These are phyloP conservation scores for Pygmarrhopalites habei DNA, from an alignment of 1,140 invertebrate species.

Conservation along the genomic window DNA sequence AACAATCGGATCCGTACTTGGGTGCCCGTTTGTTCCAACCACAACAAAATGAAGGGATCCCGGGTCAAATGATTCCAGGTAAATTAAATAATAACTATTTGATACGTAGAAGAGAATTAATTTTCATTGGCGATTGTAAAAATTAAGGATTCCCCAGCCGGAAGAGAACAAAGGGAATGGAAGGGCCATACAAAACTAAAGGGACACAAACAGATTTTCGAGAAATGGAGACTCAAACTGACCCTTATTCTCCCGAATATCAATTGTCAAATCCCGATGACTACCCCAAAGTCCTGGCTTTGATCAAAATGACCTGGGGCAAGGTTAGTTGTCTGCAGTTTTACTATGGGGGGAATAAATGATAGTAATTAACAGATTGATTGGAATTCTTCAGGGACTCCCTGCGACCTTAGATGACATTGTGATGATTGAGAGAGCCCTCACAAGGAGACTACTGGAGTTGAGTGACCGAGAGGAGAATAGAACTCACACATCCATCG, in stretches of 20 bases:
- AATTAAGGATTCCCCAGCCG: too few relatives aligned
- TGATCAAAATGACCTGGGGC: slow-evolving; percentile 48
- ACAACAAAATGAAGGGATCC: too few relatives aligned
- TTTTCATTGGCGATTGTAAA: too few relatives aligned
- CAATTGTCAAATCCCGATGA: slow-evolving; percentile 45
- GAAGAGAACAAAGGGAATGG: not conserved
- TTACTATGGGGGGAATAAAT: too few relatives aligned
- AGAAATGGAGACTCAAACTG: slow-evolving; percentile 68
- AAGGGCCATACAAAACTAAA: slow-evolving; percentile 30
- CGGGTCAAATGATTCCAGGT: too few relatives aligned
- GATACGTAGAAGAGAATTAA: too few relatives aligned
- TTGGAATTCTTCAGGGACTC: too few relatives aligned
- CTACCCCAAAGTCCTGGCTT: slow-evolving; percentile 46
- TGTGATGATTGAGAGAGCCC: slow-evolving; percentile 55
- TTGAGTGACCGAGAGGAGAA: slow-evolving; percentile 49
- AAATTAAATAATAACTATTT: too few relatives aligned
- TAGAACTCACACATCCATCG: slow-evolving; percentile 38
- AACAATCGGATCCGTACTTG: too few relatives aligned
- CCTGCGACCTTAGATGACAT: slow-evolving; percentile 57
- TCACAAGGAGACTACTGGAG: slow-evolving; percentile 54
- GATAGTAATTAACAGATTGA: too few relatives aligned
- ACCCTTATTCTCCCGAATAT: slow-evolving; percentile 64
- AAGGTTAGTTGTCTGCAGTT: slow-evolving; percentile 17
- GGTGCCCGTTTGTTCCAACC: too few relatives aligned
- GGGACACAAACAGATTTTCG: slow-evolving; percentile 62